Evolutionary conservation across 2,113 vertebrate species (phyloP).

Genomic region (Periophthalmodon schlosseri): DNA sequence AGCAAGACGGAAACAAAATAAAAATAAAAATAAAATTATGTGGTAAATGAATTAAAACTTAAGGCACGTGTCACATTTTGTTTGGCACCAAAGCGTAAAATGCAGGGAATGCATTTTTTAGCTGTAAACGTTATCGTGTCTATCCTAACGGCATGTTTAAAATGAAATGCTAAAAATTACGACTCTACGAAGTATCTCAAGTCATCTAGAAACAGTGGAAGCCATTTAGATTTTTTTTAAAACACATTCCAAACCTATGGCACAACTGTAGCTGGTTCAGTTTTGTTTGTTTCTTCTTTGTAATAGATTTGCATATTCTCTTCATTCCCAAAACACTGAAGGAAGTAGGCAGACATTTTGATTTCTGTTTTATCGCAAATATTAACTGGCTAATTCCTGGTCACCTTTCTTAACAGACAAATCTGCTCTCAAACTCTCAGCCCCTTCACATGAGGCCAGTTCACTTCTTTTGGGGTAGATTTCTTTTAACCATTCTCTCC

Average conservation of each 20-base stretch:
- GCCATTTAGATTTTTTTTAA: neutral
- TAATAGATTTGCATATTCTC: constrained; percentile 14
- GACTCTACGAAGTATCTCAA: constrained; percentile 43
- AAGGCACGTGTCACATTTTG: constrained; percentile 57
- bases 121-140: constrained; percentile 77
- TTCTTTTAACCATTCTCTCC: too few relatives aligned
- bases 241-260: too few relatives aligned
- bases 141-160: constrained; percentile 29
- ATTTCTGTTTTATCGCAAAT: neutral
- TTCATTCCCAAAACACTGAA: constrained; percentile 15
- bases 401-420: neutral
- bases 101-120: constrained; percentile 75
- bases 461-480: neutral
- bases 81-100: constrained; percentile 81
- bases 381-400: neutral
- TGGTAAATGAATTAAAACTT: constrained; percentile 7
- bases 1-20: constrained; percentile 26
- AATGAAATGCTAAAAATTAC: constrained; percentile 67
- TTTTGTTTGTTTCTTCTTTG: neutral
- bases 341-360: neutral
- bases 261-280: neutral
- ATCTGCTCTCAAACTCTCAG: neutral
- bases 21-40: neutral
- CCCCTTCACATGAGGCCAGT: neutral
- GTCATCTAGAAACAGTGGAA: neutral